phyloP scores from a whole-genome alignment of 2,888 invertebrate species.

The Arctia plantaginis region DNA sequence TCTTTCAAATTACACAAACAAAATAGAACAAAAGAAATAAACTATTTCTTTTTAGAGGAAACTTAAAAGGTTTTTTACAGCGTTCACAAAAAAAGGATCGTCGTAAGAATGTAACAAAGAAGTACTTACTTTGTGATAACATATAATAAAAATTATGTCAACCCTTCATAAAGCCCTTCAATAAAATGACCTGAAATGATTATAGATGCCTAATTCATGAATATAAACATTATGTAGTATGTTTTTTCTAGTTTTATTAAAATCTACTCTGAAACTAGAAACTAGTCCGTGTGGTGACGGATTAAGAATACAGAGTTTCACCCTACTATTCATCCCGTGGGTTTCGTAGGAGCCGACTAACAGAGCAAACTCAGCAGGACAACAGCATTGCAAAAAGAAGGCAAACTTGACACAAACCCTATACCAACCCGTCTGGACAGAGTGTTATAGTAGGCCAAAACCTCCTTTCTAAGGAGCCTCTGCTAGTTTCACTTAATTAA shows the following conservation, averaged over 20 bases:
- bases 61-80: constrained; percentile 50
- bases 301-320: too few relatives aligned
- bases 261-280: too few relatives aligned
- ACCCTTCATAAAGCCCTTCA: constrained; percentile 17
- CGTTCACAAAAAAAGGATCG: constrained; percentile 31
- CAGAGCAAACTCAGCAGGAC: too few relatives aligned
- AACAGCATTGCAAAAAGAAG: too few relatives aligned
- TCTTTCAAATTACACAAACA: neutral
- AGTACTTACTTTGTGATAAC: constrained; percentile 38
- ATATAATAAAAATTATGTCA: constrained; percentile 38
- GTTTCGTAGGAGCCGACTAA: too few relatives aligned
- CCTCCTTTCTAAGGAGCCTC: too few relatives aligned
- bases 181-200: constrained; percentile 24
- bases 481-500: constrained; percentile 24
- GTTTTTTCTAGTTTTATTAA: neutral
- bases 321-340: too few relatives aligned
- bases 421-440: too few relatives aligned
- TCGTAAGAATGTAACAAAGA: constrained; percentile 44
- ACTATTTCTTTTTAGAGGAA: constrained; percentile 30
- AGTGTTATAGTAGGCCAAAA: too few relatives aligned
- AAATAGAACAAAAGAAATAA: constrained; percentile 32
- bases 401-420: too few relatives aligned
- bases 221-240: neutral
- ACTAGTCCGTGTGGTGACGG: too few relatives aligned
- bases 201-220: constrained; percentile 21